phyloP scores from a whole-genome alignment of 2,888 invertebrate species.

The Scaptodrosophila latifasciaeformis region DNA sequence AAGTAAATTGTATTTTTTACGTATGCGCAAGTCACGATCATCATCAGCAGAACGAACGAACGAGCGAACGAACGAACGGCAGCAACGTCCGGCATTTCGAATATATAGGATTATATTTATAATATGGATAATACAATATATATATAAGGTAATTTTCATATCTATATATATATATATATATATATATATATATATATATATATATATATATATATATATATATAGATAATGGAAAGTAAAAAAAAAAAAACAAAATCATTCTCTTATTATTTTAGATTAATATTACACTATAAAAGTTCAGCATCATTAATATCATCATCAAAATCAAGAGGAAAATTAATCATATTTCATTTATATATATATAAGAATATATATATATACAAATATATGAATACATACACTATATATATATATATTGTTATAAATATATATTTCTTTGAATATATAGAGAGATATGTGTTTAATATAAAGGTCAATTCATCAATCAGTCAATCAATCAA shows the following conservation, averaged over 20 bases:
- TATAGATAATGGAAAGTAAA: slow-evolving; percentile 41
- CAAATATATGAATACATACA: slow-evolving; percentile 29
- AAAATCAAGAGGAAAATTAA: not conserved
- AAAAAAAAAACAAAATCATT: slow-evolving; percentile 48
- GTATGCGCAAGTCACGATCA: slow-evolving; percentile 67
- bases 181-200: slow-evolving; percentile 21
- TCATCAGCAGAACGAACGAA: slow-evolving; percentile 68
- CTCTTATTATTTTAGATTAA: slow-evolving; percentile 52
- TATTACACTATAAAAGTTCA: slow-evolving; percentile 65
- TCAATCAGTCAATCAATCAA: slow-evolving; percentile 64
- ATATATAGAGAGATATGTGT: slow-evolving; percentile 19
- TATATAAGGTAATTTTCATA: slow-evolving; percentile 13
- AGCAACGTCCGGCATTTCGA: slow-evolving; percentile 51
- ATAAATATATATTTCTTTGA: slow-evolving; percentile 19
- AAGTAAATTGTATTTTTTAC: slow-evolving; percentile 18
- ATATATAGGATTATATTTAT: slow-evolving; percentile 15
- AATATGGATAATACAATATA: slow-evolving; percentile 19
- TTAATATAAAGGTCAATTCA: slow-evolving; percentile 41
- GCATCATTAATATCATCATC: slow-evolving; percentile 26
- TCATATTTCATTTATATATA: slow-evolving; percentile 23
- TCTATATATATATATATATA: slow-evolving; percentile 17
- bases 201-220: slow-evolving; percentile 37
- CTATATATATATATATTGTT: slow-evolving; percentile 36
- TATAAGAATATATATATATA: slow-evolving; percentile 58
- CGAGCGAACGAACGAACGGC: slow-evolving; percentile 49